Percentiles rank a stretch among this genome's conserved stretches.
Evolutionary conservation across 1,140 invertebrate genomes (phyloP).

Genomic region (Trachymyrmex septentrionalis): DNA sequence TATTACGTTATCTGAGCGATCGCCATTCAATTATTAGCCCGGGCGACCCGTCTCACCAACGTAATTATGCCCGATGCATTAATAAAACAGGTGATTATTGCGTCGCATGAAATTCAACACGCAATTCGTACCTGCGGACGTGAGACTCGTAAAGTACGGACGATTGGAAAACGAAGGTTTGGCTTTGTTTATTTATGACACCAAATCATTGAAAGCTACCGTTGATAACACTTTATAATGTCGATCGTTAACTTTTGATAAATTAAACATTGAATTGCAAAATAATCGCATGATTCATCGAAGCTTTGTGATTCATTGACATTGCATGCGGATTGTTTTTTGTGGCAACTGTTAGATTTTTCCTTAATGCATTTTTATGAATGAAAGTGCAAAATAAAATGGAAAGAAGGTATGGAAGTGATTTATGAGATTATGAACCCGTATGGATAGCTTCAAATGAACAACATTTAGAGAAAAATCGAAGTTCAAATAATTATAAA

Average conservation of each 20-base stretch:
- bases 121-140: conserved; percentile 41
- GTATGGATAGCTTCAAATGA: background rate
- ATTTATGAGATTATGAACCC: background rate
- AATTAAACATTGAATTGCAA: conserved; percentile 50
- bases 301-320: conserved; percentile 22
- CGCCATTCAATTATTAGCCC: conserved; percentile 73
- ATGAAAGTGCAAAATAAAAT: conserved; percentile 3
- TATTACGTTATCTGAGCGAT: conserved; percentile 69
- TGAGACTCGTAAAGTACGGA: background rate
- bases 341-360: background rate
- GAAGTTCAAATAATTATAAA: background rate
- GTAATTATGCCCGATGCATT: conserved; percentile 56
- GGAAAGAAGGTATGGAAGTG: background rate
- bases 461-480: background rate
- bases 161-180: background rate
- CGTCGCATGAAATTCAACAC: conserved; percentile 58
- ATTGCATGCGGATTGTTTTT: background rate
- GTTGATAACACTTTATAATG: conserved; percentile 53
- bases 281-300: conserved; percentile 55
- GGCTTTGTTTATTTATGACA: conserved; percentile 22
- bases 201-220: conserved; percentile 25
- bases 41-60: conserved; percentile 36
- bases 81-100: conserved; percentile 54
- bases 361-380: background rate
- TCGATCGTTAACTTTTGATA: conserved; percentile 41